Conservation (phyloP, 2,888 invertebrate species). For the Hydrotaea diabolus region DNA sequence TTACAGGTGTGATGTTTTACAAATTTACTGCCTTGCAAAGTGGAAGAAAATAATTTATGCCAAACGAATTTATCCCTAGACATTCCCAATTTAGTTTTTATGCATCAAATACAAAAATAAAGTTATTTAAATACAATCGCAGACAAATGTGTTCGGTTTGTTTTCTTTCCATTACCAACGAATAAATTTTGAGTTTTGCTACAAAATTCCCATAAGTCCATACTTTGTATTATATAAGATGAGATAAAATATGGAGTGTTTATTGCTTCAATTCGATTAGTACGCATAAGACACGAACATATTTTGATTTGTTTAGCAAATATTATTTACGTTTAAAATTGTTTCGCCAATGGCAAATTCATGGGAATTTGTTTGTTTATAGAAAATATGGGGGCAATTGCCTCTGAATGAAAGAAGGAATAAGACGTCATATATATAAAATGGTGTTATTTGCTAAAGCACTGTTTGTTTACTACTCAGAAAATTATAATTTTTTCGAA, state of each 20-base stretch:
- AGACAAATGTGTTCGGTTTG: too few relatives aligned
- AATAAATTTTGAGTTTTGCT: too few relatives aligned
- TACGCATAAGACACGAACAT: background rate
- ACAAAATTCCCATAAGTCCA: too few relatives aligned
- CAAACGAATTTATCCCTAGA: background rate
- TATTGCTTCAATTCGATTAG: background rate
- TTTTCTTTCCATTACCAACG: too few relatives aligned
- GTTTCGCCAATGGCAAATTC: background rate
- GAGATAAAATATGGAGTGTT: background rate
- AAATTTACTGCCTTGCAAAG: conserved; percentile 71
- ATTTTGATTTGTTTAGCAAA: background rate
- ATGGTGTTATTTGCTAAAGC: too few relatives aligned
- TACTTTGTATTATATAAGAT: background rate
- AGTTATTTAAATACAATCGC: conserved; percentile 1
- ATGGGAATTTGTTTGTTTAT: background rate
- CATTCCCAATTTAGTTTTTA: background rate
- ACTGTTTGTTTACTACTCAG: too few relatives aligned
- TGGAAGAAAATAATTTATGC: conserved; percentile 17
- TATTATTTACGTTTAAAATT: background rate
- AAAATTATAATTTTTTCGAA: too few relatives aligned
- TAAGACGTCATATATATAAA: too few relatives aligned
- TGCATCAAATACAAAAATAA: background rate
- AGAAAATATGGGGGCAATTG: background rate
- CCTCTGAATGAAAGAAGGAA: too few relatives aligned
- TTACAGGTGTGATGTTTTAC: conserved; percentile 75